phyloP scores from a whole-genome alignment of 2,888 invertebrate species.

The Spisula subtruncata region DNA sequence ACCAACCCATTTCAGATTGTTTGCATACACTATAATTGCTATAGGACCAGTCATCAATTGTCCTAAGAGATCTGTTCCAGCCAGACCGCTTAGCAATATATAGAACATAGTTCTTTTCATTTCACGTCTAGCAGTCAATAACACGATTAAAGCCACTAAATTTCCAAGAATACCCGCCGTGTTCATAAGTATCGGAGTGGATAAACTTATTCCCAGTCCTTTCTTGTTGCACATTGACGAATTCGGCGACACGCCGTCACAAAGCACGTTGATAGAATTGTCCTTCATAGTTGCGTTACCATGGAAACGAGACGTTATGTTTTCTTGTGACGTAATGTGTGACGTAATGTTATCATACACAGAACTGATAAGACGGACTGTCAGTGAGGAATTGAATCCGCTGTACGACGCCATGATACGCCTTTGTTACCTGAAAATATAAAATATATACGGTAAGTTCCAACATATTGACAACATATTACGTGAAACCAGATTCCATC shows the following conservation, averaged over 20 bases:
- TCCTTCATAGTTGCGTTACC: constrained; percentile 49
- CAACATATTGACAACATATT: too few species aligned
- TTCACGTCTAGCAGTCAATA: constrained; percentile 82
- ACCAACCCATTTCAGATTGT: constrained; percentile 85
- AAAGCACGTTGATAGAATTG: constrained; percentile 66
- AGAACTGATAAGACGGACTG: background rate
- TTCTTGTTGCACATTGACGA: constrained; percentile 70
- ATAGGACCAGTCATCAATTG: constrained; percentile 85
- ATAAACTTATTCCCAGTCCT: constrained; percentile 77
- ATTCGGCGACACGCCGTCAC: constrained; percentile 57
- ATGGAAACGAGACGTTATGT: constrained; percentile 22
- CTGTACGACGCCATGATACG: background rate
- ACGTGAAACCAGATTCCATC: too few species aligned
- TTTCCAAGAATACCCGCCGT: constrained; percentile 85
- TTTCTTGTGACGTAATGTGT: background rate
- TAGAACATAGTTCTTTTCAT: constrained; percentile 85
- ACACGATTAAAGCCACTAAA: constrained; percentile 85
- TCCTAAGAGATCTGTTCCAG: constrained; percentile 87
- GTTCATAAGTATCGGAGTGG: constrained; percentile 81
- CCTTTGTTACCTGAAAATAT: background rate
- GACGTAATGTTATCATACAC: background rate
- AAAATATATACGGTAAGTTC: background rate
- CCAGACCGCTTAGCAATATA: constrained; percentile 85
- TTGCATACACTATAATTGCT: constrained; percentile 83
- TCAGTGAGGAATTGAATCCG: constrained; percentile 23